Conservation (phyloP, 2,888 invertebrate genomes). For the Latrodectus elegans region DNA sequence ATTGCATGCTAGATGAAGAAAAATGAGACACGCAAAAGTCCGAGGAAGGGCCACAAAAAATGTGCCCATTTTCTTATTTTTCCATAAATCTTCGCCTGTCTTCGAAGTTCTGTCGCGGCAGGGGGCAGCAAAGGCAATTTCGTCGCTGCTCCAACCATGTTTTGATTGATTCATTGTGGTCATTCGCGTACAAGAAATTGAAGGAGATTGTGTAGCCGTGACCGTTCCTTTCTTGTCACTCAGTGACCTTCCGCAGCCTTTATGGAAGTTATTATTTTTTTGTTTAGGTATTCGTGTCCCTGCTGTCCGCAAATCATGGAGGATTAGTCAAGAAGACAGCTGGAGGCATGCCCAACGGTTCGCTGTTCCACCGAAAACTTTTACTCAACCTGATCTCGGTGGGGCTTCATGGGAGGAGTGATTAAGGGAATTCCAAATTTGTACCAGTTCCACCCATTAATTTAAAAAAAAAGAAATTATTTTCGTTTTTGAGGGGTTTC, state of each 20-base stretch:
- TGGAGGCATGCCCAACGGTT: constrained; percentile 17
- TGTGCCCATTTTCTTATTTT: constrained; percentile 4
- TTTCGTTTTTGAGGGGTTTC: too few species aligned
- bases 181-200: constrained; percentile 44
- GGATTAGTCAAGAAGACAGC: constrained; percentile 47
- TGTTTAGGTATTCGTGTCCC: constrained; percentile 62
- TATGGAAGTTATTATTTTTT: constrained; percentile 26
- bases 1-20: constrained; percentile 38
- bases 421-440: too few species aligned
- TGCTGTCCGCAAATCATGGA: constrained; percentile 52
- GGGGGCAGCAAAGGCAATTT: constrained; percentile 64
- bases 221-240: background rate
- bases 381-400: too few species aligned
- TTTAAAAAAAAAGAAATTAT: too few species aligned
- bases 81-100: constrained; percentile 65
- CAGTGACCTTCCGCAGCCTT: background rate
- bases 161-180: constrained; percentile 67
- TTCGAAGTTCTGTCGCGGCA: constrained; percentile 56
- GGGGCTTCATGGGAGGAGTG: too few species aligned
- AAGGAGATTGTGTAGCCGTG: background rate
- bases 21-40: constrained; percentile 37
- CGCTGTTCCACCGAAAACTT: too few species aligned
- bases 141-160: constrained; percentile 38
- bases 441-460: too few species aligned
- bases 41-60: background rate